Conservation (phyloP, 2,113 vertebrate species). For the Hippocampus guttulatus region DNA sequence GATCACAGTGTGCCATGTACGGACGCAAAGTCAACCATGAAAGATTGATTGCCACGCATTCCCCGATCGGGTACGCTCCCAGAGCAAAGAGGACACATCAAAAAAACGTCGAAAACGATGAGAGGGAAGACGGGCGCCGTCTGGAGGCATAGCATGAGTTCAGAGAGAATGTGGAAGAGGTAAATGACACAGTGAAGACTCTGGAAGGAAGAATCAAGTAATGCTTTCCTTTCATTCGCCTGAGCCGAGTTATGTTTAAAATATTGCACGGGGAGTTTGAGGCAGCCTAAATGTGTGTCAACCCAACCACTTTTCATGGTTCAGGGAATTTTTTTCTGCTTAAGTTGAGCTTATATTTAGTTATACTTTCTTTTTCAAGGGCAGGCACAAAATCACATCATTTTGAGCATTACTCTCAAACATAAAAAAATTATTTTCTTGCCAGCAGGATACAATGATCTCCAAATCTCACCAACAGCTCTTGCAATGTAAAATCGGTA, state of each 20-base stretch:
- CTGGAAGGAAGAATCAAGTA: slow-evolving; percentile 24
- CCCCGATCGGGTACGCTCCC: slow-evolving; percentile 23
- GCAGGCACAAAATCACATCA: background rate
- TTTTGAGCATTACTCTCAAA: background rate
- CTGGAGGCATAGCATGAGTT: slow-evolving; percentile 7
- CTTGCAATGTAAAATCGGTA: too few species aligned
- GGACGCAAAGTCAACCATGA: slow-evolving; percentile 39
- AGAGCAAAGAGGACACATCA: slow-evolving; percentile 36
- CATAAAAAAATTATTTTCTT: too few species aligned
- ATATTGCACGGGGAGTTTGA: slow-evolving; percentile 24
- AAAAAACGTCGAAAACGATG: slow-evolving; percentile 23
- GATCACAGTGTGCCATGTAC: slow-evolving; percentile 56
- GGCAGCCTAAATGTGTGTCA: slow-evolving; percentile 8
- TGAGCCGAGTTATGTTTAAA: slow-evolving; percentile 36
- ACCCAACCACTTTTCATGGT: slow-evolving; percentile 6
- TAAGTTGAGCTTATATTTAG: background rate
- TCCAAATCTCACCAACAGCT: too few species aligned
- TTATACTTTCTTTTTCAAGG: background rate
- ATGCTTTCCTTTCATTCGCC: slow-evolving; percentile 54
- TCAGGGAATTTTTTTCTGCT: slow-evolving; percentile 12
- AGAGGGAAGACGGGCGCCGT: slow-evolving; percentile 19
- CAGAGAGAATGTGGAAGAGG: slow-evolving; percentile 18
- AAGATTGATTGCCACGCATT: slow-evolving; percentile 53
- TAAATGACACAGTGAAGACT: slow-evolving; percentile 25
- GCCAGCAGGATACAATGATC: too few species aligned